phyloP scores from a whole-genome alignment of 2,888 invertebrate genomes.

The Campoplex capitator region DNA sequence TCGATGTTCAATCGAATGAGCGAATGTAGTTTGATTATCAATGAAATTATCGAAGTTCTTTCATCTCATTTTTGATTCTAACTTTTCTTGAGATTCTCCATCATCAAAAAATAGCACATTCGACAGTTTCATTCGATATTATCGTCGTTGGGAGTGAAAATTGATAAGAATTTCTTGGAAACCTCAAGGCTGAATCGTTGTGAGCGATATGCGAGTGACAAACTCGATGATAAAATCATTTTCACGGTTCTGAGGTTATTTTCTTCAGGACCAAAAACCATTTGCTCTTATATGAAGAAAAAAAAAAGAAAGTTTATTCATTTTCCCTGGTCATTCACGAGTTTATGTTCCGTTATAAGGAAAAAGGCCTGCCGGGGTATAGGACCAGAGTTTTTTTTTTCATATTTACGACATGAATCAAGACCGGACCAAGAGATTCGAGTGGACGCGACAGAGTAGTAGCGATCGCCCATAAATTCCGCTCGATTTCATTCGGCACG shows the following conservation, averaged over 20 bases:
- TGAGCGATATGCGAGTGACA: neutral
- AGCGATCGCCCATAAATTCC: neutral
- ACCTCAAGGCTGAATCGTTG: neutral
- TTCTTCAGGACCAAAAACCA: neutral
- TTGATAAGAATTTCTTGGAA: conserved; percentile 13
- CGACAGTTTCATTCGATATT: neutral
- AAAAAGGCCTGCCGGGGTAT: neutral
- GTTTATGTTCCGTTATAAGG: neutral
- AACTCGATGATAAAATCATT: conserved; percentile 24
- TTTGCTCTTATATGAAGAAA: neutral
- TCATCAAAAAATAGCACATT: neutral
- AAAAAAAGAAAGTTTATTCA: neutral
- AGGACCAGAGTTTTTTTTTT: neutral
- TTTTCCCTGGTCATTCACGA: neutral
- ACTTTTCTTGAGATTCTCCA: no score
- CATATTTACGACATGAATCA: neutral
- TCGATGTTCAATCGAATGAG: neutral
- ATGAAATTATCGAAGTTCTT: neutral
- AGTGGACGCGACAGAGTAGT: neutral
- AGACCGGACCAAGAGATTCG: neutral
- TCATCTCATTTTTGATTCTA: neutral
- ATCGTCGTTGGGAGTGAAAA: neutral
- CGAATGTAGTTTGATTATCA: neutral
- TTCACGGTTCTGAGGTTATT: conserved; percentile 1
- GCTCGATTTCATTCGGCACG: neutral